A percentile compares a stretch with the other conserved stretches of the same genome.
Evolutionary conservation across 1,140 invertebrate genomes (phyloP).

Genomic region (Hycleus cichorii): DNA sequence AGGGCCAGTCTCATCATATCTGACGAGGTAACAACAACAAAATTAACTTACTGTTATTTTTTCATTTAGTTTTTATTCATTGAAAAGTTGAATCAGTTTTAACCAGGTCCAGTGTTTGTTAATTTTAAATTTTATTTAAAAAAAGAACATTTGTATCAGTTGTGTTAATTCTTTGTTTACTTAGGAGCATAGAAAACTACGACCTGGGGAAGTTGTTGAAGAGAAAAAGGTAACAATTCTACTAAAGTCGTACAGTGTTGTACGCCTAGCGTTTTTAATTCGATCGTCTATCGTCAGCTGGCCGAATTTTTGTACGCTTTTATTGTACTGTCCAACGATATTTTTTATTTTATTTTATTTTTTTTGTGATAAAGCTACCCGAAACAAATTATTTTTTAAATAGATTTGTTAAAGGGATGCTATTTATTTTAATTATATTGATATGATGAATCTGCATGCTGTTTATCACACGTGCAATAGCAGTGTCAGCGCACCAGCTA

Average conservation of each 20-base stretch:
- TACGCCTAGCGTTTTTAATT: slow-evolving; percentile 24
- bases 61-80: slow-evolving; percentile 12
- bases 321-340: too few relatives aligned
- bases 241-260: slow-evolving; percentile 11
- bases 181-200: slow-evolving; percentile 65
- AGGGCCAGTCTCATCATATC: slow-evolving; percentile 84
- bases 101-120: background rate
- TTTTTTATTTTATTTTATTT: too few relatives aligned
- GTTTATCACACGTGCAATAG: slow-evolving; percentile 12
- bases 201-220: slow-evolving; percentile 84
- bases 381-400: too few relatives aligned
- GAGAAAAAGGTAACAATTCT: slow-evolving; percentile 80
- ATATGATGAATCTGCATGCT: background rate
- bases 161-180: slow-evolving; percentile 29
- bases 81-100: slow-evolving; percentile 6
- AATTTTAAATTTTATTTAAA: slow-evolving; percentile 1
- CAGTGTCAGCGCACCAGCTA: background rate
- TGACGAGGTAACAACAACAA: slow-evolving; percentile 65
- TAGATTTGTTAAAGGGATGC: too few relatives aligned
- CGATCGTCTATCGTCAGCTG: slow-evolving; percentile 1
- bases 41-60: background rate
- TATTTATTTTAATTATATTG: too few relatives aligned
- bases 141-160: slow-evolving; percentile 3
- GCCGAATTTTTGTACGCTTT: slow-evolving; percentile 11
- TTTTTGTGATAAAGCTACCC: too few relatives aligned